Evolutionary conservation across 2,113 vertebrate genomes (phyloP).

Genomic region (Accipiter virgatus): DNA sequence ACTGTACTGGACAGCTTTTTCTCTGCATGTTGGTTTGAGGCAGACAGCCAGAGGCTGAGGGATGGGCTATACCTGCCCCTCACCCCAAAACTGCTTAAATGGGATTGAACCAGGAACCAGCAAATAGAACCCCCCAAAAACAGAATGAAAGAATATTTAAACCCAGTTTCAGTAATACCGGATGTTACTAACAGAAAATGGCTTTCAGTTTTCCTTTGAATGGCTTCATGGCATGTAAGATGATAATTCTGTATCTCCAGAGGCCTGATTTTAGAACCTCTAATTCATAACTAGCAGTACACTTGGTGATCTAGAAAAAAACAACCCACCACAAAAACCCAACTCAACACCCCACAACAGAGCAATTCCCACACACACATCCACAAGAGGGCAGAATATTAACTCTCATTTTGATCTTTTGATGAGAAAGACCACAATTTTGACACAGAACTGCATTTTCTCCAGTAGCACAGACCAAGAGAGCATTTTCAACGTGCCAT

Average conservation of each 20-base stretch:
- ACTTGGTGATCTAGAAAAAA: background rate
- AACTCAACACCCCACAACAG: background rate
- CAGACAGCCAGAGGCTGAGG: background rate
- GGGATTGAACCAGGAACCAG: background rate
- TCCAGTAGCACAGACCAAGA: background rate
- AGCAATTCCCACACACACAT: background rate
- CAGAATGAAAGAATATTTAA: background rate
- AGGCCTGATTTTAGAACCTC: background rate
- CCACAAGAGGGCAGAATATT: background rate
- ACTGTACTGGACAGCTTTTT: background rate
- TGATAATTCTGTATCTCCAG: fast-evolving
- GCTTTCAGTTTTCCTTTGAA: background rate
- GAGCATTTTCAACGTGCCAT: background rate
- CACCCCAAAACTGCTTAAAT: background rate
- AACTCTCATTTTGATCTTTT: background rate
- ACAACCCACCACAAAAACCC: background rate
- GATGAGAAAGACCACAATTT: background rate
- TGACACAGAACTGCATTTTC: background rate
- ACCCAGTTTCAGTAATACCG: background rate
- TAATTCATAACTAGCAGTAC: background rate
- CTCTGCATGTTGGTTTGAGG: background rate
- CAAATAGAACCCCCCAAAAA: fast-evolving
- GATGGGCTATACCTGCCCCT: background rate
- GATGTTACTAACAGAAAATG: background rate
- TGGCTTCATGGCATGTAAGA: background rate